A percentile compares a stretch with the other conserved stretches of the same genome.
These are phyloP conservation scores for Drosophila testacea DNA, from an alignment of 2,888 invertebrate genomes.

Conservation along the genomic window DNA sequence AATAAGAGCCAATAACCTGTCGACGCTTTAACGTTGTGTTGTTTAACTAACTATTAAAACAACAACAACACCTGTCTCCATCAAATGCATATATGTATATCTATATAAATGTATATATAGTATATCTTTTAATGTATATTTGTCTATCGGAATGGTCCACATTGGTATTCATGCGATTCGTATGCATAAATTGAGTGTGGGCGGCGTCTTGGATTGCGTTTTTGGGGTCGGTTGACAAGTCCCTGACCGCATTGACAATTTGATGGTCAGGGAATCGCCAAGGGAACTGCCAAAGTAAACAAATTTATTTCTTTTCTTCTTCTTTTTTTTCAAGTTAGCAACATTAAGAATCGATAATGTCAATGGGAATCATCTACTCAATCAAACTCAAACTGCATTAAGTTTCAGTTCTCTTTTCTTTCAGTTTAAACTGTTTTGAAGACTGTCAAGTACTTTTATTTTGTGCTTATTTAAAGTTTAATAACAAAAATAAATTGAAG, in stretches of 20 bases:
- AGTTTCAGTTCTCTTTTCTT: not conserved
- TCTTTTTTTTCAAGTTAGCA: not conserved
- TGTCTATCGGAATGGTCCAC: constrained; percentile 17
- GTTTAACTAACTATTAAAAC: constrained; percentile 23
- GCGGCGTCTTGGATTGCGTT: constrained; percentile 13
- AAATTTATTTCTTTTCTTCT: not conserved
- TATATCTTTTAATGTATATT: not conserved
- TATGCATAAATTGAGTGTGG: constrained; percentile 27
- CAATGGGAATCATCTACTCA: constrained; percentile 4
- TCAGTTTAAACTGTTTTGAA: too few relatives aligned
- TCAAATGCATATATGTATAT: constrained; percentile 5
- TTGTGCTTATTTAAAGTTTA: not conserved
- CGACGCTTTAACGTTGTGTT: constrained; percentile 42
- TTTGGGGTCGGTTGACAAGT: constrained; percentile 6
- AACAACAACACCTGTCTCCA: not conserved
- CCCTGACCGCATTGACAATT: constrained; percentile 45
- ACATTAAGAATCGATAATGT: constrained; percentile 20
- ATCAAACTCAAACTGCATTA: not conserved
- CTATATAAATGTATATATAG: not conserved
- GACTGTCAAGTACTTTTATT: too few relatives aligned
- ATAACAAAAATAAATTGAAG: too few relatives aligned
- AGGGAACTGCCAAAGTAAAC: constrained; percentile 24
- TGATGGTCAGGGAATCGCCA: constrained; percentile 18
- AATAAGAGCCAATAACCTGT: constrained; percentile 35
- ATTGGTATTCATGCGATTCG: constrained; percentile 15